Evolutionary conservation across 2,113 vertebrate genomes (phyloP).

Genomic region (Podarcis raffonei): DNA sequence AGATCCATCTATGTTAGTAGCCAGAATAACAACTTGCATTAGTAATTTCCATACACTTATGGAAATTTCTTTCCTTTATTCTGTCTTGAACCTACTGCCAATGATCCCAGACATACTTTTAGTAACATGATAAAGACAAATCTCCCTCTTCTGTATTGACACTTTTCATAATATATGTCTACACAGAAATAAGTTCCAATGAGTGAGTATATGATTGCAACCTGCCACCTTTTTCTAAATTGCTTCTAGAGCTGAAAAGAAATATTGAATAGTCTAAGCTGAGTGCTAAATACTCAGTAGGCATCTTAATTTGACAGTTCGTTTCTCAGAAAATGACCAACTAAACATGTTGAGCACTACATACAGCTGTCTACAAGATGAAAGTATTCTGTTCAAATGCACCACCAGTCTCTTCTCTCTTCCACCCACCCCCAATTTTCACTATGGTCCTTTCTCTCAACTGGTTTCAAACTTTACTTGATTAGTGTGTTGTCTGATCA

Average conservation of each 20-base stretch:
- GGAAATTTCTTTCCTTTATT: not conserved
- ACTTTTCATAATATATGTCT: not conserved
- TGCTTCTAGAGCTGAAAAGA: not conserved
- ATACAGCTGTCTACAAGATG: slow-evolving; percentile 26
- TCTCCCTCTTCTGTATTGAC: not conserved
- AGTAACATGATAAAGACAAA: not conserved
- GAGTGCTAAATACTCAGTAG: not conserved
- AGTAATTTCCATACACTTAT: not conserved
- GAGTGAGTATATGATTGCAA: not conserved
- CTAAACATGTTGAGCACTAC: slow-evolving; percentile 40
- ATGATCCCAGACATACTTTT: not conserved
- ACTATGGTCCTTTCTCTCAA: not conserved
- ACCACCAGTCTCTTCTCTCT: slow-evolving; percentile 11
- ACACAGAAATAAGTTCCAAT: not conserved
- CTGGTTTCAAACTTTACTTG: slow-evolving; percentile 14
- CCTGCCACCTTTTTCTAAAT: not conserved
- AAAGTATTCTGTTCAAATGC: slow-evolving; percentile 56
- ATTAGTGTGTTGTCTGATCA: not conserved
- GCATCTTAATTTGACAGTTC: slow-evolving; percentile 50
- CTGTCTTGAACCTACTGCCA: not conserved
- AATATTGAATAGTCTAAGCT: rapidly evolving
- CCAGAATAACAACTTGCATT: not conserved
- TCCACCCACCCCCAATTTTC: slow-evolving; percentile 14
- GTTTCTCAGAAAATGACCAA: not conserved
- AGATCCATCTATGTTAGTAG: not conserved